These are phyloP conservation scores for Molothrus ater DNA, from an alignment of 2,797 vertebrate genomes.

Conservation along the genomic window DNA sequence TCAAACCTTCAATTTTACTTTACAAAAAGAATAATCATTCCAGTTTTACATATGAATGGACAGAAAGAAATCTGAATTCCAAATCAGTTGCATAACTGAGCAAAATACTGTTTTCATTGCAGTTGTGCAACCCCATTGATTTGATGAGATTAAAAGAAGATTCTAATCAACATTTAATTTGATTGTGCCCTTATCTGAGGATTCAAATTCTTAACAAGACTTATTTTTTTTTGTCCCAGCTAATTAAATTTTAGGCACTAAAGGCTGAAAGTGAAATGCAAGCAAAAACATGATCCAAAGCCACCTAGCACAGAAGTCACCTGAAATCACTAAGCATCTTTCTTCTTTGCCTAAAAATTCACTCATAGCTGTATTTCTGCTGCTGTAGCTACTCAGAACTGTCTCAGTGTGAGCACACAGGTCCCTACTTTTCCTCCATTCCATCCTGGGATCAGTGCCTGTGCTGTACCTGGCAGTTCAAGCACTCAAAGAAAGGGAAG, in stretches of 20 bases:
- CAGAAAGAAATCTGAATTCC: not conserved
- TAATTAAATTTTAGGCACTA: not conserved
- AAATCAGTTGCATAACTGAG: not conserved
- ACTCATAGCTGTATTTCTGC: not conserved
- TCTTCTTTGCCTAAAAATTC: not conserved
- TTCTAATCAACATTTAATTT: not conserved
- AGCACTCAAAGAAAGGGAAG: not conserved
- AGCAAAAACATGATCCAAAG: not conserved
- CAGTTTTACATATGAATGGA: not conserved
- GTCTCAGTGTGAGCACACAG: not conserved
- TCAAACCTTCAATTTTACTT: not conserved
- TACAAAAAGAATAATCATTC: not conserved
- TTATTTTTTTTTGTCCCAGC: not conserved
- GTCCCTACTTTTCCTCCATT: not conserved
- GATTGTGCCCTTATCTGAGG: not conserved
- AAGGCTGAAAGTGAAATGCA: not conserved
- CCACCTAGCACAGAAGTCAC: not conserved
- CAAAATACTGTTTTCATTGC: not conserved
- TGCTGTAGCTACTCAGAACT: not conserved
- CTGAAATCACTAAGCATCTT: not conserved
- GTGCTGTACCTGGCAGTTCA: not conserved
- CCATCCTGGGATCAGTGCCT: not conserved
- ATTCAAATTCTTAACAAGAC: not conserved
- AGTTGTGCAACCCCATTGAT: not conserved
- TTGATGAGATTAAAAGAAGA: not conserved